phyloP scores from a whole-genome alignment of 2,113 vertebrate species.

The Saccopteryx leptura region DNA sequence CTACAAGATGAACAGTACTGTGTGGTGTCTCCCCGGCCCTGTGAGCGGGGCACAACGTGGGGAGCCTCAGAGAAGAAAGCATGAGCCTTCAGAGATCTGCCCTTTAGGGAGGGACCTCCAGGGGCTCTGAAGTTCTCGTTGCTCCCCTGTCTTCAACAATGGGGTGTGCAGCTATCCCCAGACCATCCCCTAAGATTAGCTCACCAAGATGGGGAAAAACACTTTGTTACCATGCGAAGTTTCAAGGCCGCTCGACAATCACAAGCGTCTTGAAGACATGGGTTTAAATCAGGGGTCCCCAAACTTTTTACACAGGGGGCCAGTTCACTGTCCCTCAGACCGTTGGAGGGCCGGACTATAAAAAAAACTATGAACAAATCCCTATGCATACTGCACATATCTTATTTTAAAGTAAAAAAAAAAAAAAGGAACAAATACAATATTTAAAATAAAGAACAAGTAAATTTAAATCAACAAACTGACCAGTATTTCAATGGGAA shows the following conservation, averaged over 20 bases:
- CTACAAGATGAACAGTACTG: rapidly evolving
- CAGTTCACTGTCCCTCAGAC: no score
- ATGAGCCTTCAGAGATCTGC: rapidly evolving
- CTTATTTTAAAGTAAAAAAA: no score
- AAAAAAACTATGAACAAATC: no score
- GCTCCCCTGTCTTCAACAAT: neutral
- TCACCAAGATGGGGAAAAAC: neutral
- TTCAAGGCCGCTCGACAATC: neutral
- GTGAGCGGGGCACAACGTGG: rapidly evolving
- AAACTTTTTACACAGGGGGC: no score
- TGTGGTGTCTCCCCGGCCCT: no score
- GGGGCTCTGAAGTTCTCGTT: neutral
- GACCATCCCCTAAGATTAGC: neutral
- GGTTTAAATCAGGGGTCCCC: no score
- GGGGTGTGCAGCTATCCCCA: neutral
- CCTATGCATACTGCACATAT: no score
- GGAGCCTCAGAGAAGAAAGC: neutral
- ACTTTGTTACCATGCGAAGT: neutral
- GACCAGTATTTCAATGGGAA: no score
- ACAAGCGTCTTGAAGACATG: neutral
- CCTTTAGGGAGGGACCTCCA: neutral
- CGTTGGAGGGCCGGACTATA: no score
- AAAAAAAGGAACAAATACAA: no score
- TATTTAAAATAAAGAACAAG: no score
- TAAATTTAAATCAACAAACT: no score